A percentile compares a stretch with the other conserved stretches of the same genome.
Evolutionary conservation across 1,140 invertebrate genomes (phyloP).

Genomic region (Scaptomyza hsui): DNA sequence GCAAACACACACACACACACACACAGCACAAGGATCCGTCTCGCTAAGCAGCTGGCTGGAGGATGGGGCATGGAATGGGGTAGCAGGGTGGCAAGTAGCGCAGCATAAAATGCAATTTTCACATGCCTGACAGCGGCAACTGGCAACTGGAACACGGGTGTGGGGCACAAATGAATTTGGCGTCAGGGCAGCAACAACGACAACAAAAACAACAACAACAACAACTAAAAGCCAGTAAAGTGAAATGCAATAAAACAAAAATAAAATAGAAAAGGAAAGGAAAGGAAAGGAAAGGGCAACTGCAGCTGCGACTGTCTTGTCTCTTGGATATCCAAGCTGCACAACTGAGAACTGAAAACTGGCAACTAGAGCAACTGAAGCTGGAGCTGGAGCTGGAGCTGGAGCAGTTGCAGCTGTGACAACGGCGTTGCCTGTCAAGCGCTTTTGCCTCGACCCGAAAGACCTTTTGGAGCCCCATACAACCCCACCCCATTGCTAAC

Average conservation of each 20-base stretch:
- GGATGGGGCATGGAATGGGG: not conserved
- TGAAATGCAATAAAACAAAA: slow-evolving; percentile 80
- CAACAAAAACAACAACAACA: slow-evolving; percentile 24
- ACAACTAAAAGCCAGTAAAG: slow-evolving; percentile 67
- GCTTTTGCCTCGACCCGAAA: slow-evolving; percentile 24
- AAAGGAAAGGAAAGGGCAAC: slow-evolving; percentile 21
- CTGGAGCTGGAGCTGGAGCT: not conserved
- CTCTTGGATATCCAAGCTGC: slow-evolving; percentile 56
- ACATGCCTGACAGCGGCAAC: slow-evolving; percentile 46
- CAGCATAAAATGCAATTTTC: slow-evolving; percentile 79
- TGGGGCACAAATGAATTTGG: slow-evolving; percentile 62
- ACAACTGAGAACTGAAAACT: slow-evolving; percentile 23
- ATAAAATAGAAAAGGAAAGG: slow-evolving; percentile 15
- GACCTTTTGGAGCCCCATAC: slow-evolving; percentile 23
- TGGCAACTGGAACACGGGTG: slow-evolving; percentile 1
- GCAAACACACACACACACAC: slow-evolving; percentile 49
- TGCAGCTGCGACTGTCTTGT: slow-evolving; percentile 61
- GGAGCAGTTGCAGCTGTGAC: slow-evolving; percentile 62
- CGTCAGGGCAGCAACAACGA: slow-evolving; percentile 26
- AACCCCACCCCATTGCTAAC: not conserved
- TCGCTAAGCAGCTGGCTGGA: slow-evolving; percentile 3
- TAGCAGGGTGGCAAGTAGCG: slow-evolving; percentile 12
- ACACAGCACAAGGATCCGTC: slow-evolving; percentile 24
- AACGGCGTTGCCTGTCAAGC: slow-evolving; percentile 44
- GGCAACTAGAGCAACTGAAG: not conserved